A percentile compares a stretch with the other conserved stretches of the same genome.
phyloP scores from a whole-genome alignment of 1,140 invertebrate genomes.

The Subanguina moxae region DNA sequence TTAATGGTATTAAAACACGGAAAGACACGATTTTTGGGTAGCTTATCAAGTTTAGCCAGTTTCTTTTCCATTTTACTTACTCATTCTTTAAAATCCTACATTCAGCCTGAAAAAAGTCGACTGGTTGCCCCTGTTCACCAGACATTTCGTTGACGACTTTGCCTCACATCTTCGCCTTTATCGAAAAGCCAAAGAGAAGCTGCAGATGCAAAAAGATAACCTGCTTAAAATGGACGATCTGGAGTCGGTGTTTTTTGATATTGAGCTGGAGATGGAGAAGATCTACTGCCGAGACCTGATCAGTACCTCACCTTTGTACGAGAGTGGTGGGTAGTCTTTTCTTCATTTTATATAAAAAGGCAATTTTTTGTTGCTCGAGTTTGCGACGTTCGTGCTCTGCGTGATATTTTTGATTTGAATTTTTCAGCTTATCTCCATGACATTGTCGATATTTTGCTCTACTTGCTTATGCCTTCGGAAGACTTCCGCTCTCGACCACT shows the following conservation, averaged over 20 bases:
- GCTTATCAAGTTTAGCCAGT: not conserved
- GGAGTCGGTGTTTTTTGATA: slow-evolving; percentile 78
- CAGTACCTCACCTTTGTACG: slow-evolving; percentile 61
- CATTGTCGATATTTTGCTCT: slow-evolving; percentile 77
- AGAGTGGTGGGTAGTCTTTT: slow-evolving; percentile 60
- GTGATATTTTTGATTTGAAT: too few species aligned
- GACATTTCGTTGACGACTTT: slow-evolving; percentile 79
- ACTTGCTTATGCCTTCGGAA: slow-evolving; percentile 75
- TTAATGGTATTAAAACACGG: not conserved
- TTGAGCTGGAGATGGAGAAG: slow-evolving; percentile 76
- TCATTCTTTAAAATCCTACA: not conserved
- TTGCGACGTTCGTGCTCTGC: too few species aligned
- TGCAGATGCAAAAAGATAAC: slow-evolving; percentile 52
- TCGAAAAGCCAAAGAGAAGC: slow-evolving; percentile 69
- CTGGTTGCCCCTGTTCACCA: slow-evolving; percentile 81
- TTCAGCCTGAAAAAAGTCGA: slow-evolving; percentile 77
- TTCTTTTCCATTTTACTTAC: not conserved
- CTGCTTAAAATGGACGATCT: slow-evolving; percentile 61
- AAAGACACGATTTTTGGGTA: not conserved
- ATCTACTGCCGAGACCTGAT: slow-evolving; percentile 67
- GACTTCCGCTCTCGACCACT: slow-evolving; percentile 77
- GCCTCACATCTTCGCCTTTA: slow-evolving; percentile 81
- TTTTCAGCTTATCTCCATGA: slow-evolving; percentile 74
- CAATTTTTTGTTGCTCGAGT: not conserved
- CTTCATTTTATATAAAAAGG: not conserved